phyloP scores from a whole-genome alignment of 2,888 invertebrate genomes.

The Nephrotoma appendiculata region DNA sequence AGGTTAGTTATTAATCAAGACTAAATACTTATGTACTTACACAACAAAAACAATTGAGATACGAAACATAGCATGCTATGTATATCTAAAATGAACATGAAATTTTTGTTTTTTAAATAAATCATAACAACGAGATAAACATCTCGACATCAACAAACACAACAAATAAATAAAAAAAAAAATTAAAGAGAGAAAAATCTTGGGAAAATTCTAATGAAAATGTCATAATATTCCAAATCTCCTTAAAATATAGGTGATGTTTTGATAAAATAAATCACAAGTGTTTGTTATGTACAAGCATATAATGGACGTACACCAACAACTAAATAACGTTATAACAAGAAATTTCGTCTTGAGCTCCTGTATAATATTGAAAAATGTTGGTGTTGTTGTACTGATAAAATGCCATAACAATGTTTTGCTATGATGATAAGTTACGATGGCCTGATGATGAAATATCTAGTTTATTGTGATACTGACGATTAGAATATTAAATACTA shows the following conservation, averaged over 20 bases:
- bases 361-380: background rate
- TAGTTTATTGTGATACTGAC: background rate
- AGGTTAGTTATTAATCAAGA: background rate
- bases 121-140: background rate
- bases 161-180: background rate
- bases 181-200: background rate
- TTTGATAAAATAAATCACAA: background rate
- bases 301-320: background rate
- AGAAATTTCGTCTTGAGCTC: background rate
- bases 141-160: background rate
- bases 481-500: background rate
- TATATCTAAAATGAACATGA: background rate
- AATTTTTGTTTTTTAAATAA: background rate
- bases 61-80: background rate
- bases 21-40: background rate
- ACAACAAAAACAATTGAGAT: background rate
- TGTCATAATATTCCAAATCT: background rate
- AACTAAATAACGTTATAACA: background rate
- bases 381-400: background rate
- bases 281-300: background rate
- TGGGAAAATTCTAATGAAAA: background rate
- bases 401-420: background rate
- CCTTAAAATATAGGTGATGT: background rate
- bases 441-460: background rate
- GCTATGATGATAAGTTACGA: background rate